A percentile compares a stretch with the other conserved stretches of the same genome.
These are phyloP conservation scores for Andrena marginata DNA, from an alignment of 2,888 invertebrate genomes.

Conservation along the genomic window DNA sequence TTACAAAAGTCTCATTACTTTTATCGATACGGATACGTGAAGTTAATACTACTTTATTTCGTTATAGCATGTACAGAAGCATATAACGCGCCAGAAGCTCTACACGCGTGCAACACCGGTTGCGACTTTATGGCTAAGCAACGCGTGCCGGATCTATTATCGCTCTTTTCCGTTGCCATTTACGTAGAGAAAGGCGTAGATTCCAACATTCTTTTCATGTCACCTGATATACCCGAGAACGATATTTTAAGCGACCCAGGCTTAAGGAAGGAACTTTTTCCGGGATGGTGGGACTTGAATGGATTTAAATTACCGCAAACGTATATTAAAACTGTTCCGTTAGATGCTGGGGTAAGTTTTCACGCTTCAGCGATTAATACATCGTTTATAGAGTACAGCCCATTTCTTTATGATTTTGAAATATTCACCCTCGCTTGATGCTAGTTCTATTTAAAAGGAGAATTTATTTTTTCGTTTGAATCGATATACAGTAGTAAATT, in stretches of 20 bases:
- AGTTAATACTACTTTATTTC: conserved; percentile 34
- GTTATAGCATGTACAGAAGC: conserved; percentile 82
- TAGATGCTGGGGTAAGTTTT: conserved; percentile 77
- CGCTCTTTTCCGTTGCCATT: conserved; percentile 74
- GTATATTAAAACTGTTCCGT: conserved; percentile 81
- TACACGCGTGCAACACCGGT: conserved; percentile 78
- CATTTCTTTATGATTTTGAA: not conserved
- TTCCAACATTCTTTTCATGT: conserved; percentile 77
- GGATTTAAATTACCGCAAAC: conserved; percentile 83
- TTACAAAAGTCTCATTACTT: not conserved
- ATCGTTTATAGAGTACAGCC: too few relatives aligned
- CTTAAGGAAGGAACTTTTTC: conserved; percentile 80
- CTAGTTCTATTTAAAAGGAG: not conserved
- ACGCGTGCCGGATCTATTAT: conserved; percentile 73
- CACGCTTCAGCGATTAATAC: not conserved
- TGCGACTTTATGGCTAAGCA: conserved; percentile 81
- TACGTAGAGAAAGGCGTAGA: conserved; percentile 76
- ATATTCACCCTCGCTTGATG: not conserved
- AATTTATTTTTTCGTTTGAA: not conserved
- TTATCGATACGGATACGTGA: not conserved
- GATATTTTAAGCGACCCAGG: conserved; percentile 81
- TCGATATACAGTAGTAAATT: conserved; percentile 14
- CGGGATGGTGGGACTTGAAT: conserved; percentile 82
- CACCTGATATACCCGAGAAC: conserved; percentile 80
- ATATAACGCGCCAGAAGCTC: conserved; percentile 73